A percentile compares a stretch with the other conserved stretches of the same genome.
Conservation (phyloP, 2,888 invertebrate genomes). For the Branchellion lobata region DNA sequence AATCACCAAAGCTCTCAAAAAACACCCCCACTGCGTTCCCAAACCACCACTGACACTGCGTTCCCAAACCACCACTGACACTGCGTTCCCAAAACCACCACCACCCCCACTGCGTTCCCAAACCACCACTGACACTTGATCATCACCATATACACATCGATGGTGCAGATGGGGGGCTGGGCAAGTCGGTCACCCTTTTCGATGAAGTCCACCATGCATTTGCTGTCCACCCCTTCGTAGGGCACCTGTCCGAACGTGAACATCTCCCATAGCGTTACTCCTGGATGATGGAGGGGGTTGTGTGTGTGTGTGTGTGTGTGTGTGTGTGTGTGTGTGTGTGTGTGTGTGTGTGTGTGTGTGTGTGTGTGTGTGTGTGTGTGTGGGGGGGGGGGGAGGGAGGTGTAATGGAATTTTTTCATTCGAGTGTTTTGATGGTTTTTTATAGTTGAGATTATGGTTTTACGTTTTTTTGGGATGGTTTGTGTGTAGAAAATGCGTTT, state of each 20-base stretch:
- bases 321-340: background rate
- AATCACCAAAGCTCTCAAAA: too few species aligned
- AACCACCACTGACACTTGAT: conserved; percentile 76
- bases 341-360: background rate
- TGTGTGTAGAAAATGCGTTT: too few species aligned
- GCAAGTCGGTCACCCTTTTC: conserved; percentile 89
- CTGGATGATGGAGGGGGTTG: conserved; percentile 56
- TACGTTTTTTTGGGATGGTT: too few species aligned
- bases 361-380: background rate
- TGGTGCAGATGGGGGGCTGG: conserved; percentile 88
- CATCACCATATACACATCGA: conserved; percentile 94
- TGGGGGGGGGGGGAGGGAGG: background rate
- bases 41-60: too few species aligned
- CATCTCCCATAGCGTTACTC: conserved; percentile 95
- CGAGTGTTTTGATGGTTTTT: too few species aligned
- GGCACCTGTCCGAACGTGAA: conserved; percentile 91
- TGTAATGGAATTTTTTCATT: too few species aligned
- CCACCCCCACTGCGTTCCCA: too few species aligned
- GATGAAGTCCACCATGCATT: conserved; percentile 86
- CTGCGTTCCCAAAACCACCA: too few species aligned
- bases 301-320: background rate
- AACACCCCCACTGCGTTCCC: too few species aligned
- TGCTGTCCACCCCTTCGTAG: conserved; percentile 85
- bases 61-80: too few species aligned
- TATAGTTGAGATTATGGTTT: too few species aligned